Conservation (phyloP, 2,888 invertebrate genomes). For the Steromphala cineraria region DNA sequence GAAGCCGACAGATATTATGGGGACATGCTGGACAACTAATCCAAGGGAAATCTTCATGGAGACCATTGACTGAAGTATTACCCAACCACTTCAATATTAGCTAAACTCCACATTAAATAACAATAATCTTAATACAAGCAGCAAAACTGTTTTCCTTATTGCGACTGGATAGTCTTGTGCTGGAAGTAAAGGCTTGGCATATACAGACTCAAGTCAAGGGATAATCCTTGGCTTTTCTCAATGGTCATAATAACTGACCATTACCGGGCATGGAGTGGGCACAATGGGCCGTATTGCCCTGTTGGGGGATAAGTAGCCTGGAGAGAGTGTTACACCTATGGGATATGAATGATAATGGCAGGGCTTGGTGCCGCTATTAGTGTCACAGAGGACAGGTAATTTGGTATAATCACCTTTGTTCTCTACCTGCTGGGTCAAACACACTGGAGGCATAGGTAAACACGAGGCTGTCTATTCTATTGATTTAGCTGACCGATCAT, state of each 20-base stretch:
- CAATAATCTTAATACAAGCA: neutral
- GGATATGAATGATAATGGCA: conserved; percentile 6
- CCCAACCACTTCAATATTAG: neutral
- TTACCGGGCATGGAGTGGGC: neutral
- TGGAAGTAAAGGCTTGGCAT: neutral
- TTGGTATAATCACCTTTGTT: conserved; percentile 2
- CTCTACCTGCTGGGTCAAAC: conserved; percentile 1
- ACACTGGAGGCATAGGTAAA: conserved; percentile 4
- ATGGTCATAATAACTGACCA: conserved; percentile 13
- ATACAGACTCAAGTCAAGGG: neutral
- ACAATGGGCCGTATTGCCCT: neutral
- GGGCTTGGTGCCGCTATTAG: conserved; percentile 4
- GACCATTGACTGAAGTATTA: neutral
- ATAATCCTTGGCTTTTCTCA: neutral
- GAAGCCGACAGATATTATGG: neutral
- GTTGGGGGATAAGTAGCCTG: neutral
- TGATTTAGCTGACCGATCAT: conserved; percentile 1
- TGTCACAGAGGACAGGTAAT: conserved; percentile 13
- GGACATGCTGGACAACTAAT: neutral
- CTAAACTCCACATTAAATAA: neutral
- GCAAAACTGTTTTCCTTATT: neutral
- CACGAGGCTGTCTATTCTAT: neutral
- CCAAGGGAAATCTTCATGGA: neutral
- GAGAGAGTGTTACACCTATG: neutral
- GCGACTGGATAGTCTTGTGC: neutral